These are phyloP conservation scores for Pogonomyrmex californicus DNA, from an alignment of 1,140 invertebrate genomes.

Conservation along the genomic window DNA sequence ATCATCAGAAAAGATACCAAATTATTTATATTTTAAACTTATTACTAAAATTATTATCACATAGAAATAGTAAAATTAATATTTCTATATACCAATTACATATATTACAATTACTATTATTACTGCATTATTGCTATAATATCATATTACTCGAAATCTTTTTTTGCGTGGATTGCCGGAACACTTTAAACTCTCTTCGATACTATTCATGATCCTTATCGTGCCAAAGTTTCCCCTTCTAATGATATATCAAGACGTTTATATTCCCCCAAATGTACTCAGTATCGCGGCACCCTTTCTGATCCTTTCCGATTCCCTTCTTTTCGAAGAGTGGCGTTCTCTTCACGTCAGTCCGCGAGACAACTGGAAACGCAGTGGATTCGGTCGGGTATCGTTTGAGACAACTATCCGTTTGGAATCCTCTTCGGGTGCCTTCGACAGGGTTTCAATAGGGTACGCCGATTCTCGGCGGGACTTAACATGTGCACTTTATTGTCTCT, in stretches of 20 bases:
- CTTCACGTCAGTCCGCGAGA: constrained; percentile 54
- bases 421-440: neutral
- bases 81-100: neutral
- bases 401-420: constrained; percentile 51
- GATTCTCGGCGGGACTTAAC: constrained; percentile 69
- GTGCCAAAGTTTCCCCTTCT: constrained; percentile 62
- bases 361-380: constrained; percentile 64
- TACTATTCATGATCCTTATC: constrained; percentile 64
- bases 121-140: neutral
- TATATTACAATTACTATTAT: neutral
- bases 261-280: constrained; percentile 40
- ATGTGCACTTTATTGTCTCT: constrained; percentile 79
- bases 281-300: constrained; percentile 37
- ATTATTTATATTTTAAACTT: neutral
- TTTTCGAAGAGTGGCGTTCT: constrained; percentile 27
- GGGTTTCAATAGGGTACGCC: neutral
- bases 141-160: neutral
- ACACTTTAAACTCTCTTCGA: constrained; percentile 2
- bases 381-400: constrained; percentile 62
- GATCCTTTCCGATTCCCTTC: neutral
- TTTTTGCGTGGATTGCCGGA: neutral
- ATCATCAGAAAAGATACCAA: neutral
- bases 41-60: too few relatives aligned
- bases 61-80: too few relatives aligned
- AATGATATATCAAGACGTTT: constrained; percentile 72